Evolutionary conservation across 2,888 invertebrate genomes (phyloP), one percentile per base, ranked within the genome.

Genomic region (Morpho deidamia): DNA sequence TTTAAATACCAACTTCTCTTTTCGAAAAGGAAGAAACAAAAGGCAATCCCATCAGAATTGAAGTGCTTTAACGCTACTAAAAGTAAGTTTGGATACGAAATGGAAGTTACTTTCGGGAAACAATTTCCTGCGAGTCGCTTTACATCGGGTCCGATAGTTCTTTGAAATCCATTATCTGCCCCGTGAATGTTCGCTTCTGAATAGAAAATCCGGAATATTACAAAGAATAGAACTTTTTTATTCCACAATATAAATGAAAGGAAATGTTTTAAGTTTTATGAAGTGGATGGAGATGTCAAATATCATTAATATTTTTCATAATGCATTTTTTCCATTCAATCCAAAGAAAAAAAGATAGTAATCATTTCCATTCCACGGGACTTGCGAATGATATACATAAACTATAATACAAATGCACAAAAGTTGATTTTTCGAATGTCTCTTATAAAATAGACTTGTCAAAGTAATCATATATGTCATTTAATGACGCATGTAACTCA

Each of bases 121-220:
- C 53, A 53, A 57, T 57, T 57, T 57, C 57, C 57, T 53, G 41
- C 23, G 43, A 51, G 44, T 53, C 53, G 40, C 44, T 49, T 49
- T 44, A 56, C 53, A 56, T 46, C 35, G 47, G 12, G 35, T 49
- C 49, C 35, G 44, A 57, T 54, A 54, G 57, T 57, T 57, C 53
- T 57, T 50, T 47, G 42, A 48, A 51, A 57, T 51, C 57, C 47
- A 53, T 53, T 56, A 56, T 57, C 47, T 48, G 32, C 8, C 42
- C 35, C 49, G 41, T 43, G 44, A 51, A 51, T 51, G 53, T 57
- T 54, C 40, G 47, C 41, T 11, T 49, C 44, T 45, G n/a, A 57
- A 54, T 42, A 32, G 51, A 34, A 41, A 42, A 11, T 23, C 49
- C 11, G 34, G 53, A 38, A 53, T 47, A 40, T 44, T 47, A 47